Evolutionary conservation across 2,113 vertebrate species (phyloP).

Genomic region (Meriones unguiculatus): DNA sequence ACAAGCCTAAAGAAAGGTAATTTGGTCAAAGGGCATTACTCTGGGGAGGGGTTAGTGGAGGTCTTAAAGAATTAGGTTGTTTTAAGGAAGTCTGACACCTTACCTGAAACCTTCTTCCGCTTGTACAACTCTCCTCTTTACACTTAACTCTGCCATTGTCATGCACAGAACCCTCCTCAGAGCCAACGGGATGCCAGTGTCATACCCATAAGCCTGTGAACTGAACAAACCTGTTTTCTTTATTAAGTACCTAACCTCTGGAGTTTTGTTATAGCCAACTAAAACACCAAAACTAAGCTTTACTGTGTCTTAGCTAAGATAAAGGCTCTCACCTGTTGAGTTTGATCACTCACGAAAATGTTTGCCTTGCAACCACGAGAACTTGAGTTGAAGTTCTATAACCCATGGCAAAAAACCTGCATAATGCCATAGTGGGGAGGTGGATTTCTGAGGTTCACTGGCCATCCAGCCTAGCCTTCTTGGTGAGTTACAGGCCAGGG

Average conservation of each 20-base stretch:
- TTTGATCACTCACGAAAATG: neutral
- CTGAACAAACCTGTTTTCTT: neutral
- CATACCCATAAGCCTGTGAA: neutral
- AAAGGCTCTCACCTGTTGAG: constrained; percentile 14
- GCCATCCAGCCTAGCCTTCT: neutral
- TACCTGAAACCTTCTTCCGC: neutral
- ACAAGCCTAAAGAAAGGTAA: neutral
- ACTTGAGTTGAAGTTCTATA: neutral
- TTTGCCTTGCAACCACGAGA: neutral
- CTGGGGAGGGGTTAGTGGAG: neutral
- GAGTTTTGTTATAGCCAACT: neutral
- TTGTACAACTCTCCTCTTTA: neutral
- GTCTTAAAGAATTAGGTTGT: neutral
- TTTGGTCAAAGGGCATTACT: neutral
- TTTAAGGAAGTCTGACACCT: neutral
- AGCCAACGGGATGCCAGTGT: neutral
- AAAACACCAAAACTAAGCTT: neutral
- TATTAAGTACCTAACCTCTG: neutral
- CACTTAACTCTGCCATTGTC: neutral
- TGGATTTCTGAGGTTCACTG: neutral
- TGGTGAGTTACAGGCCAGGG: neutral
- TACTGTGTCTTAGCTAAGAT: constrained; percentile 21
- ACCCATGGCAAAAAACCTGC: too few relatives aligned
- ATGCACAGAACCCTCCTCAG: neutral
- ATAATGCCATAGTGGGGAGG: neutral